Evolutionary conservation across 2,888 invertebrate species (phyloP), one percentile per base, ranked within the genome.

Genomic region (Dicyrtoma fusca): DNA sequence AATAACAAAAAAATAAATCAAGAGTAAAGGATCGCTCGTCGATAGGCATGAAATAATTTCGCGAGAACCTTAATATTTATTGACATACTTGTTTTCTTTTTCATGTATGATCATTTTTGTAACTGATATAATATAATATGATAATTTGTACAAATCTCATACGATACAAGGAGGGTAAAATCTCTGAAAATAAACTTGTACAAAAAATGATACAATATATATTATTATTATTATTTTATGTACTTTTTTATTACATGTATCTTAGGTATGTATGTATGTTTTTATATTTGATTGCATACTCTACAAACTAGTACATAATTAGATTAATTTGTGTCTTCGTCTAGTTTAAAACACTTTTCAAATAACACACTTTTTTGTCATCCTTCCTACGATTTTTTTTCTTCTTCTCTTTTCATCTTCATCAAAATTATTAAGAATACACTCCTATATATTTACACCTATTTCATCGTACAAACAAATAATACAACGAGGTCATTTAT

Each of bases 121-220:
- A 64, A 64, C 49, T 64, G 19, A 21, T 63, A 45, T 63, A 17
- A 63, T 45, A 63, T 63, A 63, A 57, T 57, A 57, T 62, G 47
- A 59, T 65, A 73, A 65, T 74, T 74, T 74, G 74, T 74, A 74
- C 74, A 74, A 69, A 71, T 74, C 64, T 74, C 66, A 71, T 69
- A 69, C 55, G 55, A 71, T 69, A 69, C 55, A 62, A 73, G 65
- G 73, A 69, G 69, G 69, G 69, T 63, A 69, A 63, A 69, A 69
- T 69, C 69, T 73, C 69, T 71, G 71, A 74, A 74, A 66, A 63
- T 73, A 70, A 70, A 73, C 69, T 69, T 69, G 63, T 63, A 63
- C 73, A 63, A 73, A 72, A n/a, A 73, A 69, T 69, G 63, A 73
- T 73, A 73, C 73, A 73, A 65, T 49, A 45, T 45, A 42, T 17